Conservation (phyloP, 2,113 vertebrate species). For the Rhea americana region DNA sequence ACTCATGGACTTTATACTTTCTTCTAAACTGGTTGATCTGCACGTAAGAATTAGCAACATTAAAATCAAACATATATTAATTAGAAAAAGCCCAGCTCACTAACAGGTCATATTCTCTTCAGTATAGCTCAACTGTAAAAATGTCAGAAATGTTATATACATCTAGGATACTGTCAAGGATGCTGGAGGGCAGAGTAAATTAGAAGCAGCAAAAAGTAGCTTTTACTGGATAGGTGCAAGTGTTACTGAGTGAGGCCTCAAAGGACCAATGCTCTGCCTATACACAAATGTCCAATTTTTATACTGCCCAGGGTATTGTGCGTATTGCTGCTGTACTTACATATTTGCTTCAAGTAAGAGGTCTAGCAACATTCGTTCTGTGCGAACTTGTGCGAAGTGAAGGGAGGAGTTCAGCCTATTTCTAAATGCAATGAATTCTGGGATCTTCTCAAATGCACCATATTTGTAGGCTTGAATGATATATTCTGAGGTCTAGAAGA, state of each 20-base stretch:
- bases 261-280: accelerated
- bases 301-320: neutral
- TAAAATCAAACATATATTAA: neutral
- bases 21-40: slow-evolving; percentile 91
- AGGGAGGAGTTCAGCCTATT: slow-evolving; percentile 95
- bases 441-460: slow-evolving; percentile 98
- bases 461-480: slow-evolving; percentile 99
- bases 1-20: slow-evolving; percentile 95
- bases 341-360: slow-evolving; percentile 95
- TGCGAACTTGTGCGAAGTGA: slow-evolving; percentile 97
- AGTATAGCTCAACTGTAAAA: neutral
- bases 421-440: slow-evolving; percentile 97
- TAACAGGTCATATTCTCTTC: neutral
- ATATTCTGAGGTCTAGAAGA: slow-evolving; percentile 96
- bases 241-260: neutral
- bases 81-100: neutral
- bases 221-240: neutral
- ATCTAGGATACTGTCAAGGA: accelerated
- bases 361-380: slow-evolving; percentile 94
- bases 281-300: neutral
- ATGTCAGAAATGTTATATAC: neutral
- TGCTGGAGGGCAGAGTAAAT: neutral
- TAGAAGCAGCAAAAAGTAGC: neutral
- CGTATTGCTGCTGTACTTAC: slow-evolving; percentile 77
- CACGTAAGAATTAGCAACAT: neutral